phyloP scores from a whole-genome alignment of 2,113 vertebrate species.

The Gallinago paraguaiae region DNA sequence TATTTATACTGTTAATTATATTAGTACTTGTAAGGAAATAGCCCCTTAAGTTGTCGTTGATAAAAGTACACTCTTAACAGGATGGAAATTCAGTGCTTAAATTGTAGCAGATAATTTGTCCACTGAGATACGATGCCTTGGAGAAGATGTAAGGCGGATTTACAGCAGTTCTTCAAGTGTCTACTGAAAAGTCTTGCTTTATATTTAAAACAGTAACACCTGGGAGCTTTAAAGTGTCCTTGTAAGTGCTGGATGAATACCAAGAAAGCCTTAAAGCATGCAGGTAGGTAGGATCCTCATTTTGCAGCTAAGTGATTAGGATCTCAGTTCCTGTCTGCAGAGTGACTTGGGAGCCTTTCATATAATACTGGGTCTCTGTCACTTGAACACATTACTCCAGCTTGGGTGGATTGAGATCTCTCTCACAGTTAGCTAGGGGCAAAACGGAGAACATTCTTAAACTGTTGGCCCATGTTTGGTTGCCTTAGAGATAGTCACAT shows the following conservation, averaged over 20 bases:
- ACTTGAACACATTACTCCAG: not conserved
- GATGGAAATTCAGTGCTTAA: not conserved
- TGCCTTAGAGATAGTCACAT: not conserved
- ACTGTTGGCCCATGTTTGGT: not conserved
- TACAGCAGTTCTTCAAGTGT: not conserved
- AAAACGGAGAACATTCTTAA: not conserved
- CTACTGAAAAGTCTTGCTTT: not conserved
- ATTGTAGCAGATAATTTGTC: not conserved
- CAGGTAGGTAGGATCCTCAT: not conserved
- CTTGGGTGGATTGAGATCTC: not conserved
- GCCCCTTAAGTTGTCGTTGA: not conserved
- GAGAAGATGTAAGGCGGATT: rapidly evolving
- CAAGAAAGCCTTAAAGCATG: rapidly evolving
- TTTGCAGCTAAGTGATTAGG: not conserved
- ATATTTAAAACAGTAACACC: not conserved
- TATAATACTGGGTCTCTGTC: not conserved
- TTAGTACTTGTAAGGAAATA: slow-evolving; percentile 14
- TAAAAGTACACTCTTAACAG: not conserved
- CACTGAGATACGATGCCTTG: not conserved
- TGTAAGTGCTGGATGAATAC: not conserved
- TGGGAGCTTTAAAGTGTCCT: not conserved
- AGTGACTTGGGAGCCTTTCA: not conserved
- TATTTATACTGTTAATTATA: slow-evolving; percentile 55
- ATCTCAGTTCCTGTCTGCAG: not conserved
- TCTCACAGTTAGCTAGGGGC: not conserved